These are phyloP conservation scores for Tonatia bakeri DNA, from an alignment of 2,113 vertebrate genomes.

Conservation along the genomic window DNA sequence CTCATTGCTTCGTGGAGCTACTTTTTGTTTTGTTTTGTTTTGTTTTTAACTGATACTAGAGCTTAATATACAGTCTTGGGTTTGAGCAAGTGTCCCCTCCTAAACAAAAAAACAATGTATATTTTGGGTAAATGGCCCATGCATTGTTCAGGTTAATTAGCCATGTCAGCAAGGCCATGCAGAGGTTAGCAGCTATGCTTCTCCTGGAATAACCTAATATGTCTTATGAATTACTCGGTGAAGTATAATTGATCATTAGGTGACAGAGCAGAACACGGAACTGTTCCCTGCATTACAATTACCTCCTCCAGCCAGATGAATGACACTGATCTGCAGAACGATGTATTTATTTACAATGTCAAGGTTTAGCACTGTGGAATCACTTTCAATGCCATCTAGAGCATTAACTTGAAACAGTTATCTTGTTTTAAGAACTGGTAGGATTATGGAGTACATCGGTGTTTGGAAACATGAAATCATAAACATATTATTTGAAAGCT, in stretches of 20 bases:
- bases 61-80: background rate
- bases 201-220: constrained; percentile 24
- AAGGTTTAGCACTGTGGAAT: constrained; percentile 3
- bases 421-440: constrained; percentile 14
- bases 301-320: constrained; percentile 15
- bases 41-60: background rate
- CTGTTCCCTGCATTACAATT: constrained; percentile 25
- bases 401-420: constrained; percentile 39
- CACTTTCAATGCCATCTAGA: constrained; percentile 15
- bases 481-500: constrained; percentile 6
- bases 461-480: background rate
- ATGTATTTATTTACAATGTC: constrained; percentile 34
- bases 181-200: background rate
- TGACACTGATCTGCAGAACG: constrained; percentile 26
- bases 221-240: constrained; percentile 47
- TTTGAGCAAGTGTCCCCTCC: background rate
- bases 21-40: background rate
- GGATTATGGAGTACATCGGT: background rate
- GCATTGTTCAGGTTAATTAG: constrained; percentile 18
- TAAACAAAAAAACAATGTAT: background rate
- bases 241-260: constrained; percentile 57
- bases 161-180: background rate
- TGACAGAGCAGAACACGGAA: background rate
- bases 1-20: constrained; percentile 23
- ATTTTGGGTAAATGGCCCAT: background rate